Percentiles rank a stretch among this genome's conserved stretches.
Evolutionary conservation across 2,888 invertebrate species (phyloP).

Genomic region (Plebejus anna): DNA sequence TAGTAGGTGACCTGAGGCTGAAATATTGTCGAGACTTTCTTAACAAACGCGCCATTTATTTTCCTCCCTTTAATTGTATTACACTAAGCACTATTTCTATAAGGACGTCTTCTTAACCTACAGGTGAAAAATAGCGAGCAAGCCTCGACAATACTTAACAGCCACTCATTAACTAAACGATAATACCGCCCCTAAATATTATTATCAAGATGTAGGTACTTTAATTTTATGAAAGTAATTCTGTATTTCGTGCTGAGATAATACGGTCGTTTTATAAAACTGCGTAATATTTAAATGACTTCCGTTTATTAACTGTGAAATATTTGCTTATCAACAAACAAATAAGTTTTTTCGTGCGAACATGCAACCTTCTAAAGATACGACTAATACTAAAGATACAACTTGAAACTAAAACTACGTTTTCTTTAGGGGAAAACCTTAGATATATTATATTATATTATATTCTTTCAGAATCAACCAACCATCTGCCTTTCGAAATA

Average conservation of each 20-base stretch:
- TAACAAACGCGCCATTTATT: no score
- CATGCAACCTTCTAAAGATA: neutral
- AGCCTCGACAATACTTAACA: constrained; percentile 15
- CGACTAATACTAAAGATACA: no score
- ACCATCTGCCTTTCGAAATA: no score
- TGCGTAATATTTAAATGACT: neutral
- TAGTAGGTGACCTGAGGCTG: no score
- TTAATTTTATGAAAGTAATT: neutral
- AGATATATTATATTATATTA: no score
- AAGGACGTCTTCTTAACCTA: neutral
- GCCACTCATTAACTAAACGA: constrained; percentile 7
- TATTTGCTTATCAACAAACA: neutral
- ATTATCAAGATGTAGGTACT: constrained; percentile 17
- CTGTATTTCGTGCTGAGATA: neutral
- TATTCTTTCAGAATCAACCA: no score
- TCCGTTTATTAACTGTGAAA: neutral
- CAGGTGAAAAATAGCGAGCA: constrained; percentile 19
- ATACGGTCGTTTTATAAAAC: neutral
- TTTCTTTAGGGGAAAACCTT: no score
- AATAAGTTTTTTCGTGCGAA: neutral
- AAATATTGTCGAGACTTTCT: no score
- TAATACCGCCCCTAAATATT: constrained; percentile 12
- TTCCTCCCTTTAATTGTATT: no score
- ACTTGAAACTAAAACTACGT: no score
- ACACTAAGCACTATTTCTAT: neutral